A percentile compares a stretch with the other conserved stretches of the same genome.
Evolutionary conservation across 2,797 vertebrate genomes (phyloP).

Genomic region (Orientallactaga sibirica): DNA sequence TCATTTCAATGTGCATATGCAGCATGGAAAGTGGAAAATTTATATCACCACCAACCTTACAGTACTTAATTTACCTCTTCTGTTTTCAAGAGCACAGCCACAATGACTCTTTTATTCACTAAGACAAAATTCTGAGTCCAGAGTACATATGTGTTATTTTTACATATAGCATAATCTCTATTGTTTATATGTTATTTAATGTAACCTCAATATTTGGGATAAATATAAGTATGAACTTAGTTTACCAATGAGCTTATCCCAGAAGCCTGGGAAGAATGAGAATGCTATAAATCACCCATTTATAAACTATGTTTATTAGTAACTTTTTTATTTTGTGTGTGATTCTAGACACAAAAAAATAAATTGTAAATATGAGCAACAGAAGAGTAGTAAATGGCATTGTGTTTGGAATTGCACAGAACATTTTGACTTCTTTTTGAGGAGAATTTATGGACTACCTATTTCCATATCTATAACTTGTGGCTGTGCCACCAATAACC

Average conservation of each 20-base stretch:
- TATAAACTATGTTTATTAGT: background rate
- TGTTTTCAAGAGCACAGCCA: background rate
- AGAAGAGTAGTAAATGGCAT: background rate
- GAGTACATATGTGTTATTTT: background rate
- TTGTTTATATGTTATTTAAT: constrained; percentile 21
- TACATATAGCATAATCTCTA: background rate
- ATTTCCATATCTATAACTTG: constrained; percentile 32
- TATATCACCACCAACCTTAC: background rate
- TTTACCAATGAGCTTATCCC: background rate
- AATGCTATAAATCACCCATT: background rate
- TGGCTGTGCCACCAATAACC: constrained; percentile 45
- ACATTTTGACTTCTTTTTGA: constrained; percentile 28
- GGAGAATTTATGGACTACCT: constrained; percentile 35
- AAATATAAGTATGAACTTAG: background rate
- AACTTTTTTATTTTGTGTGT: constrained; percentile 9
- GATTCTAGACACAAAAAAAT: constrained; percentile 1
- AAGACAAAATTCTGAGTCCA: background rate
- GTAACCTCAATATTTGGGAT: constrained; percentile 7
- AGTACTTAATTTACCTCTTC: background rate
- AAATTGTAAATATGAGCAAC: constrained; percentile 13
- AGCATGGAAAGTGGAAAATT: constrained; percentile 52
- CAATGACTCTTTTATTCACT: constrained; percentile 18
- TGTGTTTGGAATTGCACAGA: constrained; percentile 38
- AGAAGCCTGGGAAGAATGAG: background rate
- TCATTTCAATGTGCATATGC: constrained; percentile 8